Evolutionary conservation across 2,797 vertebrate genomes (phyloP).

Genomic region (Fratercula arctica): DNA sequence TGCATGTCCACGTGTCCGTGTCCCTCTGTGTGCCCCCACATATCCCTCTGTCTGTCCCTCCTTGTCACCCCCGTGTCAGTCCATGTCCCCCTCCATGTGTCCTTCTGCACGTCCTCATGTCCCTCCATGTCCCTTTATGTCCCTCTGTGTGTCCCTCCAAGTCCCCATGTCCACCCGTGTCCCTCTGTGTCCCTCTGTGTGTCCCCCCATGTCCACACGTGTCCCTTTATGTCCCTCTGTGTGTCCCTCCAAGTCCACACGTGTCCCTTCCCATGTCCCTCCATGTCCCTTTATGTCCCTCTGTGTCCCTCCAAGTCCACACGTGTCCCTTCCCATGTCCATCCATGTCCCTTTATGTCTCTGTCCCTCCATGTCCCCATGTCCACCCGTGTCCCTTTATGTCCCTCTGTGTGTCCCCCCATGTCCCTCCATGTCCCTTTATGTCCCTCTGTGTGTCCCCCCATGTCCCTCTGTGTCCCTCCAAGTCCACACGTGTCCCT

Average conservation of each 20-base stretch:
- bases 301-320: not conserved
- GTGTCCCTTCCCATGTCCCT: not conserved
- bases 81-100: not conserved
- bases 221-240: no score
- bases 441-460: not conserved
- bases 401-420: not conserved
- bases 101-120: not conserved
- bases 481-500: no score
- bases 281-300: no score
- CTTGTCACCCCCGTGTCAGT: not conserved
- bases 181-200: not conserved
- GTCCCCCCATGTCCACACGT: no score
- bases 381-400: no score
- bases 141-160: no score
- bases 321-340: not conserved
- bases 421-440: no score
- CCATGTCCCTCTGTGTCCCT: no score
- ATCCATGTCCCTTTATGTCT: not conserved
- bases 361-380: not conserved
- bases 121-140: no score
- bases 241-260: no score
- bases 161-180: not conserved
- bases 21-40: not conserved
- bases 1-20: not conserved
- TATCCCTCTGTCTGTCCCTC: no score